Evolutionary conservation across 2,888 invertebrate genomes (phyloP).

Genomic region (Phlogophora meticulosa): DNA sequence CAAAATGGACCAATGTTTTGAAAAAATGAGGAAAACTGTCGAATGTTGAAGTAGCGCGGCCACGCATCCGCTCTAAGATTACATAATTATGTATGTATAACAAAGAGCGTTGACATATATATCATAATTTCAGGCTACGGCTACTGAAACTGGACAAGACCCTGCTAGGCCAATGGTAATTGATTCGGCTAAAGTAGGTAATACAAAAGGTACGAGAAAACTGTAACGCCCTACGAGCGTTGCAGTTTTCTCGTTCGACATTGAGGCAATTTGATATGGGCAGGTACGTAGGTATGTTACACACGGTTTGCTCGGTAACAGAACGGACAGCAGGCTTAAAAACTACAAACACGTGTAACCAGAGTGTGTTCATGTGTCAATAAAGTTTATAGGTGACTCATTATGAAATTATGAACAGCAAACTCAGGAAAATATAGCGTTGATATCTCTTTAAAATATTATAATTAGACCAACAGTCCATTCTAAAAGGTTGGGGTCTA

Average conservation of each 20-base stretch:
- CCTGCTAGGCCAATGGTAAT: constrained; percentile 53
- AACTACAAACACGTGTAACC: constrained; percentile 67
- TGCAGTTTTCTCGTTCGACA: constrained; percentile 32
- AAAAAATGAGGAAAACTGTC: constrained; percentile 51
- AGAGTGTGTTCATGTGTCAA: constrained; percentile 70
- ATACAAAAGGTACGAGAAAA: too few relatives aligned
- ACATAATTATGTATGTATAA: constrained; percentile 1
- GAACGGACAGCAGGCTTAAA: constrained; percentile 60
- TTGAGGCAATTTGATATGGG: constrained; percentile 54
- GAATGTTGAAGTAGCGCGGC: constrained; percentile 55
- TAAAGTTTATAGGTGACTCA: constrained; percentile 61
- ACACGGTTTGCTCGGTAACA: constrained; percentile 53
- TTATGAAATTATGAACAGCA: constrained; percentile 57
- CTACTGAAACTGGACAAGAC: constrained; percentile 37
- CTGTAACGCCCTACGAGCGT: too few relatives aligned
- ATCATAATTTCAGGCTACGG: constrained; percentile 55
- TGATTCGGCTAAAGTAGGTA: constrained; percentile 36
- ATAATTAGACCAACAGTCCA: constrained; percentile 12
- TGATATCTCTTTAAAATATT: constrained; percentile 22
- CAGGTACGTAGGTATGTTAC: constrained; percentile 32
- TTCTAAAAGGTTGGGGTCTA: constrained; percentile 50
- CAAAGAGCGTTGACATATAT: constrained; percentile 53
- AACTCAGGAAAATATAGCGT: constrained; percentile 10
- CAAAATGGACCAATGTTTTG: constrained; percentile 28
- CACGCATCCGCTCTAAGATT: constrained; percentile 55